A percentile compares a stretch with the other conserved stretches of the same genome.
phyloP scores from a whole-genome alignment of 2,113 vertebrate species.

The Caloenas nicobarica region DNA sequence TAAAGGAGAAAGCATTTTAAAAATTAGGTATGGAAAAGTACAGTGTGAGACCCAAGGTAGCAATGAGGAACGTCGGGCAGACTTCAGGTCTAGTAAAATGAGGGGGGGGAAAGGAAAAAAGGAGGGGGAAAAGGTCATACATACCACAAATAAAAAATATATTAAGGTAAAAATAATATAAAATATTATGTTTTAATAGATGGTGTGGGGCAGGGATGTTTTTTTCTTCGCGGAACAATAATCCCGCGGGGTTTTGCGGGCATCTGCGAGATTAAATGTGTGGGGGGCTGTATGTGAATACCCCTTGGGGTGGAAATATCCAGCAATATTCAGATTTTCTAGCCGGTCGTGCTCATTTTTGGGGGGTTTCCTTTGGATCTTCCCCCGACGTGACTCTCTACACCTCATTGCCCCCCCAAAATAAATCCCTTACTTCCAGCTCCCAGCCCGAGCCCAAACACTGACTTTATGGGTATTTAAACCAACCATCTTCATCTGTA shows the following conservation, averaged over 20 bases:
- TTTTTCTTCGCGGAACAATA: neutral
- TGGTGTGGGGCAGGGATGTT: neutral
- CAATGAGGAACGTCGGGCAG: neutral
- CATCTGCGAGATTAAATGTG: neutral
- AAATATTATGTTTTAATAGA: neutral
- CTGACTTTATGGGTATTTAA: constrained; percentile 42
- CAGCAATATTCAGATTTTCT: no score
- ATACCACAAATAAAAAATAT: neutral
- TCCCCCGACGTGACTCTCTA: neutral
- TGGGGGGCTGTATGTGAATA: neutral
- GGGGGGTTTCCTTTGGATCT: neutral
- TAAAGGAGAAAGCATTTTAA: constrained; percentile 28
- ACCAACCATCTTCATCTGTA: constrained; percentile 22
- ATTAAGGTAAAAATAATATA: neutral
- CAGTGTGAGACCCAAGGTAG: neutral
- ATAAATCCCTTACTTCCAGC: neutral
- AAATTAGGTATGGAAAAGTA: constrained; percentile 27
- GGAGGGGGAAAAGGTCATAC: neutral
- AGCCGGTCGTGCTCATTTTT: neutral
- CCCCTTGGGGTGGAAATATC: neutral
- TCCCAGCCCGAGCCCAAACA: neutral
- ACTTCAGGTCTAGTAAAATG: neutral
- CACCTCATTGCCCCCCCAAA: neutral
- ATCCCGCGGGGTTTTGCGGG: neutral
- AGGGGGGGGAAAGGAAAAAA: neutral